Base-by-base conservation (phyloP, 2,113 vertebrate genomes). In the Barbus barbus region DNA sequence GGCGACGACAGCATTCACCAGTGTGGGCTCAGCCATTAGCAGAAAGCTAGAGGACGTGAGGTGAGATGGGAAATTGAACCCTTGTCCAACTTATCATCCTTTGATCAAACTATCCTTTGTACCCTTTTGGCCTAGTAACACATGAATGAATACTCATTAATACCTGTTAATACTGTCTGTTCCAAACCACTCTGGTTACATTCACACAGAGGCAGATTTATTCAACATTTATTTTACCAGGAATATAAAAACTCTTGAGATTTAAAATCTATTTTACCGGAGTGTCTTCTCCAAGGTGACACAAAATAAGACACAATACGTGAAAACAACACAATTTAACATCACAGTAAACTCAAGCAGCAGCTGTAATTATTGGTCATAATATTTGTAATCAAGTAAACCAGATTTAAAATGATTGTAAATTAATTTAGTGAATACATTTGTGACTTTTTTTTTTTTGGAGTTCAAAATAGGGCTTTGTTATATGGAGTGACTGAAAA, bases 41-140 rank as follows among this genome's bases (percentile, higher is more conserved):
- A 95, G 93, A 90, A 99, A 97, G 89, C 92, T 99, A n/a, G 97
- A 98, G 91, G 97, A 99, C 20, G 97, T 99, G 81, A 98, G 96
- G 98, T 99, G 95, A 93, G 91, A 20, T 2, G 2, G 13, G 26
- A 28, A 36, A 38, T 38, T 26, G 22, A 18, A 60, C 56, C 20
- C 33, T 46, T 4, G 12, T 11, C 18, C 5, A 44, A 33, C 9
- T 46, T 26, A 16, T 67, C 31, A 60, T 20, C 36, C 44, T 16
- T 48, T 16, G 13, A 33, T 69, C 36, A 38, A 5, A 72, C 38
- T 26, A 22, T 22, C n/a, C 56, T 26, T 16, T 83, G n/a, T 14
- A 44, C 71, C 44, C 41, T 13, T 24, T 61, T 13, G 14, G 44
- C 33, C 3, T 4, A 38, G 31, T 28, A 73, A 28, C n/a, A 3